phyloP scores from a whole-genome alignment of 2,113 vertebrate species.

The Gavia stellata region DNA sequence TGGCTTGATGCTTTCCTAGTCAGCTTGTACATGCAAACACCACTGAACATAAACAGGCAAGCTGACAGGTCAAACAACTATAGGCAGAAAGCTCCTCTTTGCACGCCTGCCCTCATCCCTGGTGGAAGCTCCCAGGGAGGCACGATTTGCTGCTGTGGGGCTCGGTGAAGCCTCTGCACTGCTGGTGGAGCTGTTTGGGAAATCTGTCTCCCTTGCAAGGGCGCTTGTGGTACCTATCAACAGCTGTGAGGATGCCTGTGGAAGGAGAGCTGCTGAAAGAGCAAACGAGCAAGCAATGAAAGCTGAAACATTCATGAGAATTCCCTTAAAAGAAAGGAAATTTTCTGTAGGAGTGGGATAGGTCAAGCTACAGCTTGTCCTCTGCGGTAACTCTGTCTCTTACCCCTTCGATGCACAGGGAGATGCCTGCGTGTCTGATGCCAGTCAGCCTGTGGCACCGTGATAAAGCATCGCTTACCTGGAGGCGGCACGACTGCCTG shows the following conservation, averaged over 20 bases:
- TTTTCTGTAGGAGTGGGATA: not conserved
- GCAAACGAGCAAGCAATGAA: not conserved
- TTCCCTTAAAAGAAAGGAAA: not conserved
- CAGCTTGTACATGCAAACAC: not conserved
- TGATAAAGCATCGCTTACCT: not conserved
- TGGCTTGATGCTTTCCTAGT: not conserved
- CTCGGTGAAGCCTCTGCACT: not conserved
- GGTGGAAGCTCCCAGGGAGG: rapidly evolving
- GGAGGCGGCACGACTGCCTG: rapidly evolving
- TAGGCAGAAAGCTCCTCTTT: not conserved
- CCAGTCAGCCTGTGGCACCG: not conserved
- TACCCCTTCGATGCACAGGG: not conserved
- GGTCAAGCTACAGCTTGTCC: not conserved
- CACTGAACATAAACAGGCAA: not conserved
- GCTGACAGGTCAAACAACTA: not conserved
- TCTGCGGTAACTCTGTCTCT: not conserved
- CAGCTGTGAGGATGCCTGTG: not conserved
- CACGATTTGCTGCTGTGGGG: not conserved
- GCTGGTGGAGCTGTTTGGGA: not conserved
- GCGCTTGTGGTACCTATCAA: rapidly evolving
- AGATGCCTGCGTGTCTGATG: rapidly evolving
- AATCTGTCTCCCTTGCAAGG: not conserved
- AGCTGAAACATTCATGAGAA: not conserved
- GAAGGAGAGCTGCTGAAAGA: not conserved
- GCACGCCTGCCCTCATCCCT: not conserved